Percentiles rank a stretch among this genome's conserved stretches.
These are phyloP conservation scores for Myzus persicae DNA, from an alignment of 1,140 invertebrate genomes.

Conservation along the genomic window DNA sequence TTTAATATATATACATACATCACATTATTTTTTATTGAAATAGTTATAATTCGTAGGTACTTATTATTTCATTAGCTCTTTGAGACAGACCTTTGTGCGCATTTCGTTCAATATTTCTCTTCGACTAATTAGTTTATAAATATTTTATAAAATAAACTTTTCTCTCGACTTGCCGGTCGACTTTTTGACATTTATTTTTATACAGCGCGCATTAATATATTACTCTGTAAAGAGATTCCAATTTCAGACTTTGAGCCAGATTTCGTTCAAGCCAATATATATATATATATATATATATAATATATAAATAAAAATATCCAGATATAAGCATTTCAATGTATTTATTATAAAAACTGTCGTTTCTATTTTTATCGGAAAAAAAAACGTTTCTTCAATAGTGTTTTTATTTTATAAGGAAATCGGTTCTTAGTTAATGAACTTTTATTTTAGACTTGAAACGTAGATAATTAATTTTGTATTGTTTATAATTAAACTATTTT, in stretches of 20 bases:
- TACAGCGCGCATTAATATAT: not conserved
- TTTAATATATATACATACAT: too few species aligned
- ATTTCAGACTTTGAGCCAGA: not conserved
- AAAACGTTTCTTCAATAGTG: not conserved
- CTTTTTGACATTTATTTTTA: not conserved
- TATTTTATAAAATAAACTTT: not conserved
- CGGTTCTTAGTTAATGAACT: not conserved
- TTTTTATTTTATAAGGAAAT: not conserved
- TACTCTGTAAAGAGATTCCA: not conserved
- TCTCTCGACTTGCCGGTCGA: not conserved
- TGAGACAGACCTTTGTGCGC: not conserved
- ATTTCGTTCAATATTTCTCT: not conserved
- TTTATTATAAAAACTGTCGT: not conserved
- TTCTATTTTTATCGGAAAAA: not conserved
- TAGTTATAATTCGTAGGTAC: constrained; percentile 24
- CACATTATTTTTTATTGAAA: not conserved
- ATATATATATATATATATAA: too few species aligned
- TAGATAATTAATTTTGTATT: not conserved
- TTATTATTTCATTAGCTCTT: not conserved
- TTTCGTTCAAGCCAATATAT: not conserved
- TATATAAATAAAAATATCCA: not conserved
- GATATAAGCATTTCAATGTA: not conserved
- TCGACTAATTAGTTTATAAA: constrained; percentile 10
- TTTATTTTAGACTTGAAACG: not conserved
- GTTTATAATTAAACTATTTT: not conserved